phyloP scores from a whole-genome alignment of 2,113 vertebrate species.

The Lethenteron camtschaticum region DNA sequence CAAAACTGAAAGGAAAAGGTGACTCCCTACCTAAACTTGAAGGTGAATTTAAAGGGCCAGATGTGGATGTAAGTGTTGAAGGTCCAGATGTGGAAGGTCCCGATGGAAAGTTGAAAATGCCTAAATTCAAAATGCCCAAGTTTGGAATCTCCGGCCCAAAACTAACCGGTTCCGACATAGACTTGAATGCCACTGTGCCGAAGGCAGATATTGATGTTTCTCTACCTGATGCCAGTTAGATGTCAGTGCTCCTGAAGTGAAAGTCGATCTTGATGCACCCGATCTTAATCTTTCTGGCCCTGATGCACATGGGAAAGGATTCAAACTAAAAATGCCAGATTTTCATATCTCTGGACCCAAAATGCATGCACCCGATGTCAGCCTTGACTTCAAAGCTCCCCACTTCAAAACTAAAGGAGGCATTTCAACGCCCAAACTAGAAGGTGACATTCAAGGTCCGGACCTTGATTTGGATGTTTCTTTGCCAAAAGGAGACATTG shows the following conservation, averaged over 20 bases:
- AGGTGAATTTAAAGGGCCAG: neutral
- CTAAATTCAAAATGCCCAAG: neutral
- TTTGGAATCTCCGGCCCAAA: neutral
- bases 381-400: constrained; percentile 14
- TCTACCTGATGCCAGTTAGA: neutral
- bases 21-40: neutral
- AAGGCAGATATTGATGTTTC: neutral
- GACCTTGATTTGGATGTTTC: neutral
- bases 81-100: neutral
- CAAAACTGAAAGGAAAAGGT: neutral
- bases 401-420: constrained; percentile 14
- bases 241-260: neutral
- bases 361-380: neutral
- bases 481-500: neutral
- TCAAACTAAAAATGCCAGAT: neutral
- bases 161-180: neutral
- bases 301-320: neutral
- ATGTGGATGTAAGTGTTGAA: constrained; percentile 5
- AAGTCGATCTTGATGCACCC: neutral
- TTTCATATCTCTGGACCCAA: neutral
- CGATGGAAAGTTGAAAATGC: neutral
- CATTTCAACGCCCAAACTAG: constrained; percentile 4
- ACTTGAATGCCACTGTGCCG: neutral
- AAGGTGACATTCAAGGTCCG: neutral
- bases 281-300: neutral